Conservation (phyloP, 1,140 invertebrate species). For the Drosophila ohnishii region DNA sequence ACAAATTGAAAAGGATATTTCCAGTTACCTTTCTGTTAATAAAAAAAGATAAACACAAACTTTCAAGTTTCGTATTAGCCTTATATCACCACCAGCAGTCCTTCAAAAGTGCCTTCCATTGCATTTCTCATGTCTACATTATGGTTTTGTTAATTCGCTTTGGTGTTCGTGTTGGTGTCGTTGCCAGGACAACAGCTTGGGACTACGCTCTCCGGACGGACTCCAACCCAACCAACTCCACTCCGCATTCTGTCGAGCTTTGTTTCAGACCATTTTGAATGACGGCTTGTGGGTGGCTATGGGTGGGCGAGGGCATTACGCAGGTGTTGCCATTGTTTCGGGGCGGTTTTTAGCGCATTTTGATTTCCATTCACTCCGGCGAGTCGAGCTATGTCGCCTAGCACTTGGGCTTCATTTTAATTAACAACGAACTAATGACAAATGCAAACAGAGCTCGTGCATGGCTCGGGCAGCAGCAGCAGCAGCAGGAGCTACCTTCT, state of each 20-base stretch:
- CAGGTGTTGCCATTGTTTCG: slow-evolving; percentile 74
- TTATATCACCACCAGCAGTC: slow-evolving; percentile 13
- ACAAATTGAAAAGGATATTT: not conserved
- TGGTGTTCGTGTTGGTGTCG: slow-evolving; percentile 54
- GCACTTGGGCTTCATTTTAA: slow-evolving; percentile 75
- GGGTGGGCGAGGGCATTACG: slow-evolving; percentile 39
- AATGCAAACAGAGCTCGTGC: slow-evolving; percentile 48
- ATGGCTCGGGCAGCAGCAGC: slow-evolving; percentile 6
- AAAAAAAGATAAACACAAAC: not conserved
- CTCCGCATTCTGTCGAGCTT: slow-evolving; percentile 70
- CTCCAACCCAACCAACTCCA: slow-evolving; percentile 17
- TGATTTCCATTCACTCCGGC: slow-evolving; percentile 63
- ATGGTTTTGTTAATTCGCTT: slow-evolving; percentile 76
- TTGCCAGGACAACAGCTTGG: slow-evolving; percentile 66
- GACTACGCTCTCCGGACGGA: slow-evolving; percentile 6
- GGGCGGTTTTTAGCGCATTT: slow-evolving; percentile 77
- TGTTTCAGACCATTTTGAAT: slow-evolving; percentile 58
- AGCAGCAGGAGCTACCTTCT: slow-evolving; percentile 22
- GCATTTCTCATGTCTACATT: slow-evolving; percentile 56
- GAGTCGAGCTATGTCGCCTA: slow-evolving; percentile 48
- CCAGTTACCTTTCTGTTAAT: not conserved
- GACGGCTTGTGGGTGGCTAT: slow-evolving; percentile 32
- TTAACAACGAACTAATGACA: slow-evolving; percentile 80
- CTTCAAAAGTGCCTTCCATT: slow-evolving; percentile 28
- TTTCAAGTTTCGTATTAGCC: not conserved